Evolutionary conservation across 2,888 invertebrate genomes (phyloP).

Genomic region (Idaea biselata): DNA sequence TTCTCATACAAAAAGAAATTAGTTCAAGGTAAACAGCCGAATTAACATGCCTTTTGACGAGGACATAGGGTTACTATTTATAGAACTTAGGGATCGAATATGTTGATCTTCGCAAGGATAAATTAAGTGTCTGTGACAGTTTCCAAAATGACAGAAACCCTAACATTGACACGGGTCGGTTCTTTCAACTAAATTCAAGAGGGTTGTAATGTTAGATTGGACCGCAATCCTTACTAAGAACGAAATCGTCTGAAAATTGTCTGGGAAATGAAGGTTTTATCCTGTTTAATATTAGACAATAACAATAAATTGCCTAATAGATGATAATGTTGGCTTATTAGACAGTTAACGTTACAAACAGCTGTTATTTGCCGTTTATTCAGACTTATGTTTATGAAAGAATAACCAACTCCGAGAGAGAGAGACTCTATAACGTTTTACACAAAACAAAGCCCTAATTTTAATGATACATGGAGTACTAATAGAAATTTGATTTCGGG

Average conservation of each 20-base stretch:
- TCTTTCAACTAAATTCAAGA: background rate
- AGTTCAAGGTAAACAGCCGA: constrained; percentile 27
- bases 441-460: too few relatives aligned
- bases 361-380: too few relatives aligned
- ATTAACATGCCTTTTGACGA: constrained; percentile 24
- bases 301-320: too few relatives aligned
- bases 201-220: background rate
- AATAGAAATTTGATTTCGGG: too few relatives aligned
- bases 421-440: too few relatives aligned
- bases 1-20: constrained; percentile 13
- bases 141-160: background rate
- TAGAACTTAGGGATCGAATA: constrained; percentile 10
- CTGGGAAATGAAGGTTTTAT: background rate
- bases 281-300: background rate
- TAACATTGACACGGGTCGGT: background rate
- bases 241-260: background rate
- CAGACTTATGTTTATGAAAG: too few relatives aligned
- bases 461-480: too few relatives aligned
- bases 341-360: too few relatives aligned
- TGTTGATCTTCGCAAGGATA: background rate
- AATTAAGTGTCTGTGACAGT: background rate
- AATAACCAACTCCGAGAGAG: too few relatives aligned
- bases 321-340: too few relatives aligned
- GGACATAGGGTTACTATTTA: constrained; percentile 17
- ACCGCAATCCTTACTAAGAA: background rate